These are phyloP conservation scores for Clytia hemisphaerica DNA, from an alignment of 30 jellyfish, hydroid and myxozoan genomes.

Conservation along the genomic window DNA sequence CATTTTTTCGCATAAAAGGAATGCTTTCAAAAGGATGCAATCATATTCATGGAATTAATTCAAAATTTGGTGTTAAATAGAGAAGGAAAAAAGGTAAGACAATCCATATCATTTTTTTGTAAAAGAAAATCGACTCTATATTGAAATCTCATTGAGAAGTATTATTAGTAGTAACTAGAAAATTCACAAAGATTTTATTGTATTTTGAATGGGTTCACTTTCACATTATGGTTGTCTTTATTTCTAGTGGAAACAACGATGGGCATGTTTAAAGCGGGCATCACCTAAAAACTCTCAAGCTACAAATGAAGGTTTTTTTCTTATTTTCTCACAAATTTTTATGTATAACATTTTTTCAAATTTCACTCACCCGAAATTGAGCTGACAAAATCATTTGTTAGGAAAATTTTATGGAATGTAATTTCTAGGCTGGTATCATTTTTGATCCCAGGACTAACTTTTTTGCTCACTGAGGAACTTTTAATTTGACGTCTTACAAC, in stretches of 20 bases:
- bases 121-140: not conserved
- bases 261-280: constrained; percentile 74
- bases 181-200: not conserved
- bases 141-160: not conserved
- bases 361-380: too few species aligned
- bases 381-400: too few species aligned
- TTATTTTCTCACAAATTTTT: too few species aligned
- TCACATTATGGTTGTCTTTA: not conserved
- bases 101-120: not conserved
- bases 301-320: constrained; percentile 22
- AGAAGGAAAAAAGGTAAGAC: constrained; percentile 79
- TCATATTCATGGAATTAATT: constrained; percentile 69
- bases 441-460: too few species aligned
- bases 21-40: too few species aligned
- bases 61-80: constrained; percentile 64
- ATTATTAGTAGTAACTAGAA: not conserved
- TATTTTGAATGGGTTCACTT: not conserved
- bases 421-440: too few species aligned
- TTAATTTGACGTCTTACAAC: too few species aligned
- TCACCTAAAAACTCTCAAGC: constrained; percentile 37
- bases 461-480: too few species aligned
- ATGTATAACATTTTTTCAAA: too few species aligned
- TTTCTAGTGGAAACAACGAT: constrained; percentile 70
- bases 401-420: too few species aligned
- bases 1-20: too few species aligned